A percentile compares a stretch with the other conserved stretches of the same genome.
Evolutionary conservation across 2,888 invertebrate species (phyloP).

Genomic region (Saturnia japonica): DNA sequence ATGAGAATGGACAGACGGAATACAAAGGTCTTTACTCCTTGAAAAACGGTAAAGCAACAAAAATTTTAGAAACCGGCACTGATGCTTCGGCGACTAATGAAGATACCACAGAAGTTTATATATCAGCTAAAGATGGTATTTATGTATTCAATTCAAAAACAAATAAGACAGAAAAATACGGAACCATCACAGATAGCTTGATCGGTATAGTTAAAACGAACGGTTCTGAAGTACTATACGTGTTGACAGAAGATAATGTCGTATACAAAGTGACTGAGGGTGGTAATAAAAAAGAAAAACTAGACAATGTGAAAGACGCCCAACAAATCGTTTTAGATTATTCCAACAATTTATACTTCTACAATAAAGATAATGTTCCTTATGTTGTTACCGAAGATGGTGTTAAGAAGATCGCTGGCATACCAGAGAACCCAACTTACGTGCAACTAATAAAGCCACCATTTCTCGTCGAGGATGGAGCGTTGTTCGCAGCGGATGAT

Average conservation of each 20-base stretch:
- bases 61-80: conserved; percentile 48
- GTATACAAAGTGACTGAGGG: conserved; percentile 58
- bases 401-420: conserved; percentile 49
- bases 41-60: conserved; percentile 36
- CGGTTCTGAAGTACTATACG: conserved; percentile 50
- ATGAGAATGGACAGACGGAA: conserved; percentile 35
- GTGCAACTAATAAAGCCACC: conserved; percentile 52
- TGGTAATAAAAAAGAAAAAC: conserved; percentile 52
- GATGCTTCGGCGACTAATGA: conserved; percentile 45
- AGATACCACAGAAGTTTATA: conserved; percentile 42
- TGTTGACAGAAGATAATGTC: conserved; percentile 51
- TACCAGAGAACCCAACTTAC: conserved; percentile 45
- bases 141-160: conserved; percentile 44
- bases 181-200: conserved; percentile 50
- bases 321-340: conserved; percentile 57
- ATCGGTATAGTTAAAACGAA: conserved; percentile 51
- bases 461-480: conserved; percentile 45
- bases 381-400: conserved; percentile 44
- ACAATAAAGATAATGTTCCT: conserved; percentile 45
- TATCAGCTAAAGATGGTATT: conserved; percentile 55
- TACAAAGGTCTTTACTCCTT: conserved; percentile 48
- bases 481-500: conserved; percentile 47
- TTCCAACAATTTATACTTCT: conserved; percentile 57
- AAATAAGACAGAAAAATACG: conserved; percentile 52
- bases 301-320: conserved; percentile 49